These are phyloP conservation scores for Agrotis segetum DNA, from an alignment of 2,888 invertebrate genomes.

Conservation along the genomic window DNA sequence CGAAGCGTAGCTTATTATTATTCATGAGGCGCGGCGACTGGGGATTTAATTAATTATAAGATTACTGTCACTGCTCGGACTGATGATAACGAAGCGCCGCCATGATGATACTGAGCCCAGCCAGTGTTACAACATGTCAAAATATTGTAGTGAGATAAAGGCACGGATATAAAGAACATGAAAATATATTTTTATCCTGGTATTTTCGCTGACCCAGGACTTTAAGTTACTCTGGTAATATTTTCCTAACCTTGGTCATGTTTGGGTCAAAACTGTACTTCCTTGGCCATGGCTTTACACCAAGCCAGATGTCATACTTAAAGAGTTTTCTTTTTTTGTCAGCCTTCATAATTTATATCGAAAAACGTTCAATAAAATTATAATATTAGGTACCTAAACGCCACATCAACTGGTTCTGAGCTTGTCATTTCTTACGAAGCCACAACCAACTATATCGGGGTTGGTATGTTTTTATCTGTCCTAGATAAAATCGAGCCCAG, in stretches of 20 bases:
- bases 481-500: not conserved
- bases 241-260: not conserved
- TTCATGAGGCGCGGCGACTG: conserved; percentile 62
- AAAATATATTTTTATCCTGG: not conserved
- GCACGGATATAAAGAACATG: not conserved
- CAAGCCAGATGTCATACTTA: not conserved
- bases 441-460: not conserved
- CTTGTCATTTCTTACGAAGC: too few species aligned
- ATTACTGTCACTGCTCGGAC: conserved; percentile 63
- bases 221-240: not conserved
- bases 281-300: not conserved
- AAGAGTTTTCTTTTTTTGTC: too few species aligned
- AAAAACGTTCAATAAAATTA: too few species aligned
- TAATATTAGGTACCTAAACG: too few species aligned
- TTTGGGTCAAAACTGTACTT: not conserved
- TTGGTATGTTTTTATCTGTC: not conserved
- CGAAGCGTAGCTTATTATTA: conserved; percentile 61
- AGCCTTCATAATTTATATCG: too few species aligned
- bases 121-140: conserved; percentile 38
- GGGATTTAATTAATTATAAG: conserved; percentile 69
- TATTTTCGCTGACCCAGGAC: not conserved
- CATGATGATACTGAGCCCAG: conserved; percentile 49
- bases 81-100: conserved; percentile 57
- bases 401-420: too few species aligned
- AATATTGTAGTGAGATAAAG: conserved; percentile 1